Base-by-base conservation (phyloP, 2,113 vertebrate genomes). In the Hassar affinis region DNA sequence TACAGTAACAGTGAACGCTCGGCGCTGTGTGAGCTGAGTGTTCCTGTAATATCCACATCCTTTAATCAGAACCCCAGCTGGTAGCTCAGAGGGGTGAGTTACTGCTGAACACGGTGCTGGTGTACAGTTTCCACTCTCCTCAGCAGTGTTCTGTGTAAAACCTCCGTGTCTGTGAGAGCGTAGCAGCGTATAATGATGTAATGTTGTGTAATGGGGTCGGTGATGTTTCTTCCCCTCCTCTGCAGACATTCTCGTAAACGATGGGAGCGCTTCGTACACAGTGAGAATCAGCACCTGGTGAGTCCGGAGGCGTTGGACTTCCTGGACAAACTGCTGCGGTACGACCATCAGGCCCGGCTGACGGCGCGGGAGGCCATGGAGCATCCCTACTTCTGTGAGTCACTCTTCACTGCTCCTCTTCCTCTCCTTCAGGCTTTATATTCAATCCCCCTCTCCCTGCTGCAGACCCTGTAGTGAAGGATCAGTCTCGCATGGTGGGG, bases 231-330 rank as follows among this genome's bases (percentile, higher is more conserved):
- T 18, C 8, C 20, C 2, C 0, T 79, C 38, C 30, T 11, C 45
- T 3, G 1, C 87, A 95, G 94, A 56, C 94, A 95, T 82, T 95
- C 94, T 0, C 94, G 94, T 72, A 95, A 95, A 89, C 90, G 94
- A 27, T 95, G 94, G 94, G 94, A 95, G 84, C 90, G 94, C 5
- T 95, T 95, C 0, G 94, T 95, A 49, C 94, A 95, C 91, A 95
- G 94, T n/a, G 94, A 95, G 88, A 95, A 95, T 87, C 94, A 95
- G 90, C 94, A 95, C 87, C 88, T 95, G 62, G 92, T 95, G 4
- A 95, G 93, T 86, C 90, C 93, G 0, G 94, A 95, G 83, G 94
- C 93, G 0, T 87, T 95, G 42, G 94, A 95, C 54, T 95, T 95
- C 81, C 78, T 95, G 78, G 94, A 95, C 87, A 95, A 95, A 86